phyloP scores from a whole-genome alignment of 2,888 invertebrate species.

The Leptura quadrifasciata region DNA sequence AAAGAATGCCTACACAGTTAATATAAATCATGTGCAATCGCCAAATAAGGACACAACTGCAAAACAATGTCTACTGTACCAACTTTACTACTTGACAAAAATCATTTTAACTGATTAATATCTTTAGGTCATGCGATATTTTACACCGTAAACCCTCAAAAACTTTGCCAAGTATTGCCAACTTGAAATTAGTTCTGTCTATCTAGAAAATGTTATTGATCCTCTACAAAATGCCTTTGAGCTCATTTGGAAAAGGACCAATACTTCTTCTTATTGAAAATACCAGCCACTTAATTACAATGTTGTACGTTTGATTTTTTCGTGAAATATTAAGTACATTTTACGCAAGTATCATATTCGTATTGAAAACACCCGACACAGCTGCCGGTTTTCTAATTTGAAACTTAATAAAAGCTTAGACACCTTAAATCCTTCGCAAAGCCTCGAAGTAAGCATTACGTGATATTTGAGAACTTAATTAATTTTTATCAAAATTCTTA shows the following conservation, averaged over 20 bases:
- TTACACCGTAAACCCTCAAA: neutral
- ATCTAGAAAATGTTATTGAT: neutral
- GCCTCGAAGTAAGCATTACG: too few relatives aligned
- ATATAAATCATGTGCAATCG: neutral
- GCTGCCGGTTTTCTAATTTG: too few relatives aligned
- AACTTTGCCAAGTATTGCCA: neutral
- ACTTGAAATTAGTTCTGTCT: conserved; percentile 1
- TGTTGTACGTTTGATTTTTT: too few relatives aligned
- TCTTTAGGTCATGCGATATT: conserved; percentile 1
- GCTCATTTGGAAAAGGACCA: neutral
- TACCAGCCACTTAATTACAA: too few relatives aligned
- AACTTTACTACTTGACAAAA: conserved; percentile 7
- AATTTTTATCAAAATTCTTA: too few relatives aligned
- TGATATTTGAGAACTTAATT: too few relatives aligned
- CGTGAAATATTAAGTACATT: too few relatives aligned
- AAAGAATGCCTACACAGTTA: neutral
- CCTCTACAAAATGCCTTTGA: neutral
- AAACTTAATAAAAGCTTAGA: too few relatives aligned
- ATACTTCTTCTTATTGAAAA: neutral
- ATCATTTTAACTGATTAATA: conserved; percentile 7
- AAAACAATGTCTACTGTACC: conserved; percentile 1
- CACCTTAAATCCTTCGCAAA: too few relatives aligned
- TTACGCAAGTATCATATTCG: too few relatives aligned
- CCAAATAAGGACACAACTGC: neutral
- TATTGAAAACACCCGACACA: too few relatives aligned